phyloP scores from a whole-genome alignment of 2,888 invertebrate species.

The Pegoplata infirma region DNA sequence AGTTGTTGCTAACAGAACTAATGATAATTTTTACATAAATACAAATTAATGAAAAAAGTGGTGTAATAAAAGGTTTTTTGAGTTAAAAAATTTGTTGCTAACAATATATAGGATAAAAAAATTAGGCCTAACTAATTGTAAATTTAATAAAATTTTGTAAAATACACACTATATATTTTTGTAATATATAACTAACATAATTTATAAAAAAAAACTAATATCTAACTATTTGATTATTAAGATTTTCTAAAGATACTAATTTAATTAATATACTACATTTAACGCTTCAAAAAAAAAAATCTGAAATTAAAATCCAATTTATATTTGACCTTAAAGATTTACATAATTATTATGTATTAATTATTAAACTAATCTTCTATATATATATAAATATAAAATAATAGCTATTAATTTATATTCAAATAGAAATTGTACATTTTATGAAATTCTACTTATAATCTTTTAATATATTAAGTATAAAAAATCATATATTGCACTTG shows the following conservation, averaged over 20 bases:
- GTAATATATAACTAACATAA: constrained; percentile 44
- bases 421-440: constrained; percentile 41
- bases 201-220: neutral
- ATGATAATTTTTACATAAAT: too few species aligned
- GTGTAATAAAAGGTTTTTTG: too few species aligned
- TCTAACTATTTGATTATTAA: neutral
- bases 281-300: constrained; percentile 41
- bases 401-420: constrained; percentile 13
- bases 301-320: constrained; percentile 32
- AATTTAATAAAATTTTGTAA: constrained; percentile 14
- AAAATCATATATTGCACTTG: constrained; percentile 34
- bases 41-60: too few species aligned
- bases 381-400: constrained; percentile 14
- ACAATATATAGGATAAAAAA: too few species aligned
- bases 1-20: too few species aligned
- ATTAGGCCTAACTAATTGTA: constrained; percentile 47
- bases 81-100: too few species aligned
- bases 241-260: constrained; percentile 26
- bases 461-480: constrained; percentile 27
- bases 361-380: neutral
- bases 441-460: constrained; percentile 29
- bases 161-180: constrained; percentile 33
- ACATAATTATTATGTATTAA: constrained; percentile 50
- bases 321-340: constrained; percentile 38
- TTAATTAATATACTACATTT: constrained; percentile 29